Percentiles rank a stretch among this genome's conserved stretches.
Conservation (phyloP, 2,797 vertebrate species). For the Alosa sapidissima region DNA sequence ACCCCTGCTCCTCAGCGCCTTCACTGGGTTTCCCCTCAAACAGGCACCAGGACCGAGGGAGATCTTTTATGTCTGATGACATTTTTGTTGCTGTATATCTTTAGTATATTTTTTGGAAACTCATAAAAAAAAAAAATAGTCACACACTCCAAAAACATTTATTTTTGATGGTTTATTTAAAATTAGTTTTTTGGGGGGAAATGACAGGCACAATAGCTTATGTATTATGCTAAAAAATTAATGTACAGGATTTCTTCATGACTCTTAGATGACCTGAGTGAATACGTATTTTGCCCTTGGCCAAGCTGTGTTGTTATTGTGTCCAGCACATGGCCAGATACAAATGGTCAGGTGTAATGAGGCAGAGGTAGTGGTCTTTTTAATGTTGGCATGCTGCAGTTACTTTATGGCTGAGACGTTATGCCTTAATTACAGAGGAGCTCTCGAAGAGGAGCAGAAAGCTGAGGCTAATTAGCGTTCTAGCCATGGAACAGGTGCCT, state of each 20-base stretch:
- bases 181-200: too few species aligned
- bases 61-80: background rate
- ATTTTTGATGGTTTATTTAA: too few species aligned
- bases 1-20: background rate
- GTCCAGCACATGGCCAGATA: background rate
- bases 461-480: background rate
- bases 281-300: background rate
- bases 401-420: background rate
- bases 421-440: background rate
- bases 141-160: too few species aligned
- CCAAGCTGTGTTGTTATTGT: background rate
- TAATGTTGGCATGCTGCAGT: background rate
- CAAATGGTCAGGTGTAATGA: background rate
- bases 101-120: background rate
- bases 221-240: background rate
- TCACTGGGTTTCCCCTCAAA: background rate
- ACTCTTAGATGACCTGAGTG: background rate
- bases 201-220: too few species aligned
- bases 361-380: background rate
- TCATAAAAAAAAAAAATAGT: background rate
- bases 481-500: background rate
- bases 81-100: background rate
- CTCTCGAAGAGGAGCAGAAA: background rate
- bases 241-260: background rate
- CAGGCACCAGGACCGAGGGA: background rate